Evolutionary conservation across 1,140 invertebrate species (phyloP).

Genomic region (Megathymus violae): DNA sequence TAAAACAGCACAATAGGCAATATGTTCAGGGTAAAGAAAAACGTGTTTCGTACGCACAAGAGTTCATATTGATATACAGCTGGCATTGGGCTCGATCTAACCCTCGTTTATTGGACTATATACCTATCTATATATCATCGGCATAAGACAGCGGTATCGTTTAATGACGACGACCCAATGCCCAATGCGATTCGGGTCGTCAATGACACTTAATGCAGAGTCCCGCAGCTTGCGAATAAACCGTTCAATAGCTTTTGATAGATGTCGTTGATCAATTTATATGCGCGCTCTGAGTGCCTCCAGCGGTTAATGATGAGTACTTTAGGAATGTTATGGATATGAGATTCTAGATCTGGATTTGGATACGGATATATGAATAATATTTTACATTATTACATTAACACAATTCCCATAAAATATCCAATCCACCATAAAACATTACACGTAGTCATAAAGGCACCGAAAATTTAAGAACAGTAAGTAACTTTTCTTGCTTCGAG

Average conservation of each 20-base stretch:
- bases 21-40: slow-evolving; percentile 36
- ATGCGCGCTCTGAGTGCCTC: too few species aligned
- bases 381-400: too few species aligned
- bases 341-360: too few species aligned
- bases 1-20: slow-evolving; percentile 43
- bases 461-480: too few species aligned
- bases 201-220: slow-evolving; percentile 18
- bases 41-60: slow-evolving; percentile 38
- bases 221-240: slow-evolving; percentile 11
- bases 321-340: too few species aligned
- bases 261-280: neutral
- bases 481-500: too few species aligned
- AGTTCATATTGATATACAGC: slow-evolving; percentile 41
- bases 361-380: too few species aligned
- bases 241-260: neutral
- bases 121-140: slow-evolving; percentile 57
- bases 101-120: slow-evolving; percentile 61
- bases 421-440: too few species aligned
- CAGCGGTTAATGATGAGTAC: too few species aligned
- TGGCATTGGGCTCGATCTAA: slow-evolving; percentile 44
- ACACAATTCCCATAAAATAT: too few species aligned
- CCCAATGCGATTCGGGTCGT: slow-evolving; percentile 30
- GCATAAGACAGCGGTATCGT: slow-evolving; percentile 51
- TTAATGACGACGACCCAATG: slow-evolving; percentile 71
- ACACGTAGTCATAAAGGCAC: too few species aligned